Base-by-base conservation (phyloP, 92 coral and sea anemone genomes). In the Nematostella vectensis region DNA sequence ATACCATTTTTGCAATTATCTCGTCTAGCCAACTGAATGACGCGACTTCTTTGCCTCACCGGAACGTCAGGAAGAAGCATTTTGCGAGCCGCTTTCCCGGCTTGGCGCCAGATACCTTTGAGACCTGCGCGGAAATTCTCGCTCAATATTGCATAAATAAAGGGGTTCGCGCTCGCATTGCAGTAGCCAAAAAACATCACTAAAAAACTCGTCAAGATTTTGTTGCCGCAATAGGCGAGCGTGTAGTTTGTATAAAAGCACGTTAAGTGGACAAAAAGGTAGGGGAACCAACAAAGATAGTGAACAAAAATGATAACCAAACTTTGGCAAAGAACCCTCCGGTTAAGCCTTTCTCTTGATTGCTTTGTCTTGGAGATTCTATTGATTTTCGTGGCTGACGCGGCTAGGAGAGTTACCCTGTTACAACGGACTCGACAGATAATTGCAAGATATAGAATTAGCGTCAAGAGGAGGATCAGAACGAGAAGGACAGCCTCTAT, bases 231-330 rank as follows among this genome's bases (percentile, higher is more conserved):
- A 22, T 22, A 63, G 50, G 28, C 24, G 17, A 51, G 1, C 3
- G 50, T 3, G 0, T 31, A 10, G 30, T 51, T 63, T 11, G 70
- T 28, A 43, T 50, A 39, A 37, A 50, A 20, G 25, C 70, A 63
- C 10, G 59, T 48, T 0, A 63, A 12, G 24, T 63, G 51, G 22
- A 63, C 50, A 23, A 51, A 31, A 9, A 63, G 31, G n/a, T 50
- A 63, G 2, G 70, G 70, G 28, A 51, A 29, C 70, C 70, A 63
- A 45, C 70, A 63, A 51, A 63, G 20, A 31, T 63, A 63, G 24
- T 63, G 70, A 1, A 63, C 59, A 16, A 50, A 50, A 15, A 63
- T 52, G 3, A 63, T 63, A 22, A 39, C 25, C 9, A 52, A 17
- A 24, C 70, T 63, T 19, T 63, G 70, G 15, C 59, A 63, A 12